A percentile compares a stretch with the other conserved stretches of the same genome.
Evolutionary conservation across 2,888 invertebrate genomes (phyloP).

Genomic region (Chymomyza caudatula): DNA sequence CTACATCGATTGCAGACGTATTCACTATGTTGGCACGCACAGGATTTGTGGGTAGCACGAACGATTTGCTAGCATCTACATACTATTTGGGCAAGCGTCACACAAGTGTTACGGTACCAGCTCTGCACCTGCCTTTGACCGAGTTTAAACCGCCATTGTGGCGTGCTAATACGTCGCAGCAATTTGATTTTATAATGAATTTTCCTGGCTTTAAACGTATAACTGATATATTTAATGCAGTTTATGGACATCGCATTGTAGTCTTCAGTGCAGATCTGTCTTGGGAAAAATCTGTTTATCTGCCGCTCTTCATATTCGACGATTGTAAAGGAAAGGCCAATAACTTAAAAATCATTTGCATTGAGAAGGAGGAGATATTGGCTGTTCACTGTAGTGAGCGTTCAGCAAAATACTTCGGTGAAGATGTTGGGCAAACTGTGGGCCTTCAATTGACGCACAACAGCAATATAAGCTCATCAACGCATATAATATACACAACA

Average conservation of each 20-base stretch:
- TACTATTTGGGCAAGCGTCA: not conserved
- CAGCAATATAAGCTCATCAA: conserved; percentile 26
- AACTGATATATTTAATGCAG: conserved; percentile 17
- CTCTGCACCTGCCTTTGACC: conserved; percentile 6
- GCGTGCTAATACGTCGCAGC: conserved; percentile 1
- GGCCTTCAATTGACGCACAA: conserved; percentile 42
- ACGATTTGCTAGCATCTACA: conserved; percentile 6
- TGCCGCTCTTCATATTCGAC: conserved; percentile 43
- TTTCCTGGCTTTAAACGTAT: not conserved
- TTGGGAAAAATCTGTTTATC: conserved; percentile 38
- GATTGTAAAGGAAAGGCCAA: conserved; percentile 29
- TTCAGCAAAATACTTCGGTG: conserved; percentile 36
- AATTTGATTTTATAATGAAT: conserved; percentile 1
- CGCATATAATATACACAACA: conserved; percentile 47
- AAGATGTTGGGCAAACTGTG: conserved; percentile 47
- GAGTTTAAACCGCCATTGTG: not conserved
- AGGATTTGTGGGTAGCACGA: not conserved
- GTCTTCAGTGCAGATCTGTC: conserved; percentile 30
- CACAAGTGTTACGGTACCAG: conserved; percentile 1
- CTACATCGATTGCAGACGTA: conserved; percentile 20
- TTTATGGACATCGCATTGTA: conserved; percentile 38
- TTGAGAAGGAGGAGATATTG: conserved; percentile 42
- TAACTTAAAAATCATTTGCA: conserved; percentile 35
- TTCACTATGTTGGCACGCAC: conserved; percentile 17
- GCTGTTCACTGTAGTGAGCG: conserved; percentile 43